Evolutionary conservation across 53 echinoderm and acorn worm species (phyloP), one percentile per base, ranked within the genome.

Genomic region (Hippasteria phrygiana): DNA sequence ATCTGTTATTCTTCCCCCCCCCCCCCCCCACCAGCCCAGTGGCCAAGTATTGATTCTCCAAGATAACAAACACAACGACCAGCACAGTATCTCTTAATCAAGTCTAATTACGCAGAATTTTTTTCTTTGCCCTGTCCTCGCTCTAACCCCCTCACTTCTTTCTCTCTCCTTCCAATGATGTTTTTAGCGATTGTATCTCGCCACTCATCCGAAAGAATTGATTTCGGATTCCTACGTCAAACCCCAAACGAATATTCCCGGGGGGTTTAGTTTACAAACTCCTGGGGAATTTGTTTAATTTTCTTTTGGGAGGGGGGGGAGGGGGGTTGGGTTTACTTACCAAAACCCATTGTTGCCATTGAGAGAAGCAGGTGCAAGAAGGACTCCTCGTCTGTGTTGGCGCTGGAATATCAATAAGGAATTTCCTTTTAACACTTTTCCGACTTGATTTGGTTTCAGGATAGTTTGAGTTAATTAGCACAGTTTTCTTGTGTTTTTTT

Each of bases 341-440:
- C 78, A 35, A 91, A 55, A 55, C 91, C 88, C 91, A 83, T 88
- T 51, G 92, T 91, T 73, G 90, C 82, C 83, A 87, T 86, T 20
- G 93, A 88, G 5, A 93, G 43, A 24, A 95, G 53, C 40, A 95
- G 66, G 48, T 95, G 95, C 36, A 91, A 11, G 36, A 95, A 80
- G 41, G 95, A 95, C 7, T 87, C 41, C 39, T 78, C 70, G 12
- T 95, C 93, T 10, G 78, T 59, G 27, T 84, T 84, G 32, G 88
- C 85, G 51, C 95, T 95, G 91, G 53, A 85, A 85, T 53, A 85
- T 85, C 85, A 85, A 85, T 85, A 85, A 71, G 85, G 70, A 85
- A 85, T 71, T 85, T 85, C 85, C 85, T 85, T 69, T 85, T 37
- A 85, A 85, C 69, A 85, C 85, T 46, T 71, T 51, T 31, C 46